Evolutionary conservation across 2,888 invertebrate genomes (phyloP).

Genomic region (Idaea straminata): DNA sequence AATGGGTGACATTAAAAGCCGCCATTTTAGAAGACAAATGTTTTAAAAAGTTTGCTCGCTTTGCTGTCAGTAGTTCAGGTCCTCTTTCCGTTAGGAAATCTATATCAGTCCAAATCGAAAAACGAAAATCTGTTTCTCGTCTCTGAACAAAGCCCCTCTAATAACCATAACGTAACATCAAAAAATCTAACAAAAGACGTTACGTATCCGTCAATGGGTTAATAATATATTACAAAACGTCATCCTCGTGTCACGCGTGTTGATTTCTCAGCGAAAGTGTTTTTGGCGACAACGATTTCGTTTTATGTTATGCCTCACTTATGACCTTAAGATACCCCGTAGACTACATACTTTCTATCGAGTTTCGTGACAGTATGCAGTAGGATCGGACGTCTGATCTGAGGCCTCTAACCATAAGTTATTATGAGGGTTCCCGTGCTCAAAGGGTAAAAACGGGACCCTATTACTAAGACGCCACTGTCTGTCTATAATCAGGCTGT

Average conservation of each 20-base stretch:
- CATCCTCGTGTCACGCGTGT: constrained; percentile 27
- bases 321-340: constrained; percentile 37
- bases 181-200: constrained; percentile 34
- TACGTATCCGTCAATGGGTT: constrained; percentile 29
- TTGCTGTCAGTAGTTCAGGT: too few relatives aligned
- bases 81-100: too few relatives aligned
- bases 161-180: constrained; percentile 35
- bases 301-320: constrained; percentile 40
- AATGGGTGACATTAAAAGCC: too few relatives aligned
- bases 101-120: too few relatives aligned
- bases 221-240: constrained; percentile 32
- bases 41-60: too few relatives aligned
- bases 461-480: too few relatives aligned
- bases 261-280: constrained; percentile 48
- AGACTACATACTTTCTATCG: neutral
- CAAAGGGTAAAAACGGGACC: too few relatives aligned
- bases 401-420: too few relatives aligned
- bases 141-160: constrained; percentile 24
- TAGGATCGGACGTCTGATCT: neutral
- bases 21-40: too few relatives aligned
- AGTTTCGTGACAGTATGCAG: neutral
- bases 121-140: neutral
- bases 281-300: constrained; percentile 35
- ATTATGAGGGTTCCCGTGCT: too few relatives aligned
- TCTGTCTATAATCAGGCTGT: too few relatives aligned